Conservation (phyloP, 2,113 vertebrate genomes). For the Oceanodroma tethys region DNA sequence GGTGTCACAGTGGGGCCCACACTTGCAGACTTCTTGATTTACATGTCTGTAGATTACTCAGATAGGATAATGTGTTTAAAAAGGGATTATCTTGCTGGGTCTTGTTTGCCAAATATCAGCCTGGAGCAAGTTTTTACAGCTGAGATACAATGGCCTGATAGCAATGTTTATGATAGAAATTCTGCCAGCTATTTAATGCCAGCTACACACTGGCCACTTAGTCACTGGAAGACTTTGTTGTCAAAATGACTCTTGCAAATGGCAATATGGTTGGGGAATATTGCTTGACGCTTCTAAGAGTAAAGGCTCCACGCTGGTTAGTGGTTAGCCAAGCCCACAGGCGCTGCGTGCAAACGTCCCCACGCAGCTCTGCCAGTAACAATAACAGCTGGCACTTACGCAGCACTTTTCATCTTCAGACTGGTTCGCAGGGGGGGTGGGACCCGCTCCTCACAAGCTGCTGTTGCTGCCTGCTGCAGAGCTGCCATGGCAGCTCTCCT, state of each 20-base stretch:
- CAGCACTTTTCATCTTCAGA: not conserved
- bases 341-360: not conserved
- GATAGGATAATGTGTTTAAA: not conserved
- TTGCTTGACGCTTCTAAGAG: not conserved
- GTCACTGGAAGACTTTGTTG: not conserved
- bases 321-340: not conserved
- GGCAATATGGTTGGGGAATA: not conserved
- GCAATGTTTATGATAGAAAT: not conserved
- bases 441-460: not conserved
- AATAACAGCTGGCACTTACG: not conserved
- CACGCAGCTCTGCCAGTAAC: not conserved
- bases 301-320: not conserved
- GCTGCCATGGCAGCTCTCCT: not conserved
- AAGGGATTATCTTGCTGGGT: not conserved
- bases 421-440: not conserved
- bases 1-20: not conserved
- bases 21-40: not conserved
- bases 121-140: not conserved
- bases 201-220: not conserved
- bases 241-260: not conserved
- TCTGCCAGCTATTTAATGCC: not conserved
- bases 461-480: not conserved
- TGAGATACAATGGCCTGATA: not conserved
- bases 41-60: not conserved
- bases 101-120: slow-evolving; percentile 17